These are phyloP conservation scores for Hydrozoanthus gracilis DNA, from an alignment of 92 coral and sea anemone genomes.

Conservation along the genomic window DNA sequence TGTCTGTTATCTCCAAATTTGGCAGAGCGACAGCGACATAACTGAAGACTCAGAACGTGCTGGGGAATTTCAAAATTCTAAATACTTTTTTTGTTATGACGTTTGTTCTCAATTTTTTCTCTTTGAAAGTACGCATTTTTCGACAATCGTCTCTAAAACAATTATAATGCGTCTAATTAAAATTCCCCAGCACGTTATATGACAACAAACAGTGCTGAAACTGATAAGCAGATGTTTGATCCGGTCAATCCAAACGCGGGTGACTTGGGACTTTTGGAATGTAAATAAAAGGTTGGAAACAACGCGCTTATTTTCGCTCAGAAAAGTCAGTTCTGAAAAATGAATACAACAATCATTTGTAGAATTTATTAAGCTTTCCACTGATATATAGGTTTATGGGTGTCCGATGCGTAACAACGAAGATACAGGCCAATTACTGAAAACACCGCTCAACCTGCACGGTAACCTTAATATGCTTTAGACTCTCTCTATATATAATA, in stretches of 20 bases:
- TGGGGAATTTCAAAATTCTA: slow-evolving; percentile 10
- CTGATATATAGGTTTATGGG: too few species aligned
- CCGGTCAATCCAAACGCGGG: background rate
- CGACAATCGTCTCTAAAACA: slow-evolving; percentile 7
- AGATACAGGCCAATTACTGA: background rate
- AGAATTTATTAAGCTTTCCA: background rate
- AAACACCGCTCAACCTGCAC: background rate
- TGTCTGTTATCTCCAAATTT: background rate
- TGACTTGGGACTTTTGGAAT: background rate
- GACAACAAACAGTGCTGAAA: background rate
- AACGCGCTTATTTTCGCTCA: background rate
- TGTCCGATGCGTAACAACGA: background rate
- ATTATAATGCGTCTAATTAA: slow-evolving; percentile 1
- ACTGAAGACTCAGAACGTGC: slow-evolving; percentile 9
- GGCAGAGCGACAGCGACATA: slow-evolving; percentile 13
- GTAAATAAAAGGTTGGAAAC: background rate
- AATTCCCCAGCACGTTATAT: background rate
- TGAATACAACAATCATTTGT: background rate
- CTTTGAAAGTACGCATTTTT: background rate
- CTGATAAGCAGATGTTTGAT: background rate
- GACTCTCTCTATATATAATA: too few species aligned
- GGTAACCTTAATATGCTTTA: background rate
- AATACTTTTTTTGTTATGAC: slow-evolving; percentile 1
- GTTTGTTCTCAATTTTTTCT: slow-evolving; percentile 5
- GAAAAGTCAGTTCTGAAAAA: background rate